These are phyloP conservation scores for Leucophenga maculata DNA, from an alignment of 2,888 invertebrate genomes.

Conservation along the genomic window DNA sequence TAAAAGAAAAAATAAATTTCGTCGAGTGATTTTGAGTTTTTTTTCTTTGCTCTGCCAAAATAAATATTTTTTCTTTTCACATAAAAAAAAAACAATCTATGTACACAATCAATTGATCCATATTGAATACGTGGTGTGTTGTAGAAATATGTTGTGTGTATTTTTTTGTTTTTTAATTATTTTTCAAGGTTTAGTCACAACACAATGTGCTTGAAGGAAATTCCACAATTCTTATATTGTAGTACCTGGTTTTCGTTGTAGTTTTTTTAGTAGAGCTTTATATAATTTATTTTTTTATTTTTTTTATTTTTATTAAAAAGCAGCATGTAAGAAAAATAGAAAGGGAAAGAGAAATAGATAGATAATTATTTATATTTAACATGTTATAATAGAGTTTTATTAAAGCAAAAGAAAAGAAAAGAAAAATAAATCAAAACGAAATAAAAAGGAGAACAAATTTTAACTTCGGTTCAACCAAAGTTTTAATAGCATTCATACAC, in stretches of 20 bases:
- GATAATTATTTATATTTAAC: constrained; percentile 7
- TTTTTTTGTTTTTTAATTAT: constrained; percentile 38
- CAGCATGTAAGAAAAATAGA: constrained; percentile 47
- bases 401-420: constrained; percentile 34
- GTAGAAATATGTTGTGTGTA: neutral
- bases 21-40: neutral
- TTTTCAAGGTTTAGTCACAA: neutral
- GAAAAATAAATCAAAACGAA: neutral
- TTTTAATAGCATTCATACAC: too few species aligned
- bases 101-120: too few species aligned
- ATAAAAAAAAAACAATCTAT: too few species aligned
- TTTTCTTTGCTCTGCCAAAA: too few species aligned
- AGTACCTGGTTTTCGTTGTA: constrained; percentile 71
- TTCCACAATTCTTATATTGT: constrained; percentile 42
- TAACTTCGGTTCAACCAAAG: too few species aligned
- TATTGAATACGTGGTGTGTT: too few species aligned
- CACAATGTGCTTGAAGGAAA: constrained; percentile 49
- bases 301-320: constrained; percentile 38
- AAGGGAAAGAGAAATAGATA: constrained; percentile 31
- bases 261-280: constrained; percentile 72
- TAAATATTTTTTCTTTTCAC: too few species aligned
- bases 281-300: constrained; percentile 25
- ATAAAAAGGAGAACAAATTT: too few species aligned
- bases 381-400: constrained; percentile 18
- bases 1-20: neutral